Base-by-base conservation (phyloP, 2,888 invertebrate species). In the Caenorhabditis imperialis region DNA sequence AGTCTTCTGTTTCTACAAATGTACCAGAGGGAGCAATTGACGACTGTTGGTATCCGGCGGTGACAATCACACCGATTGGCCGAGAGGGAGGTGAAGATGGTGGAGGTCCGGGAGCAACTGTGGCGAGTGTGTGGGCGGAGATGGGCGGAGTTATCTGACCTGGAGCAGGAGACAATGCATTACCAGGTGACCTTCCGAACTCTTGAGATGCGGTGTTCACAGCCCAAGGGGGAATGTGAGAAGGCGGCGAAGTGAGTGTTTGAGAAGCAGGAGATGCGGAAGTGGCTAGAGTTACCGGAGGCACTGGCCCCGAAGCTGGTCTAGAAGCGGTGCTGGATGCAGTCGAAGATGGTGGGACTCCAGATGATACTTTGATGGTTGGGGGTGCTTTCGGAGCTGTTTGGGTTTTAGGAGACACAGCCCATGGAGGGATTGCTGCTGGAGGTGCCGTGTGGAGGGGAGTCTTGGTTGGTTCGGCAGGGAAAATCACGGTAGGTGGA, bases 1-100 rank as follows among this genome's bases (percentile, higher is more conserved):
- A 65, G 25, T 55, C 57, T 7, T 67, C 51, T 10, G 27, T 37
- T 67, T 67, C 67, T 5, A 50, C 51, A 18, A 48, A 65, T 1
- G 45, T 42, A 16, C 18, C 25, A 10, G 45, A 45, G 7, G 51
- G 42, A 18, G 22, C 8, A 33, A 30, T 23, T 22, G 61, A 51
- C 12, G 61, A 48, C 10, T 30, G 30, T 7, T 30, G 30, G 10
- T 6, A 30, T 30, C 30, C 30, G 7, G 30, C 30, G 6, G 30
- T 30, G 10, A 30, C 30, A 30, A 30, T 10, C 30, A 30, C 10
- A 6, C 7, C 6, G 10, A 30, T 30, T 30, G 30, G 30, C 6
- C 30, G 30, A 30, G 10, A 7, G 30, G 30, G 30, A 6, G 30
- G n/a, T n/a, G n/a, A n/a, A n/a, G n/a, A n/a, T n/a, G n/a, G n/a